A percentile compares a stretch with the other conserved stretches of the same genome.
Conservation (phyloP, 2,888 invertebrate genomes). For the Agriopis aurantiaria region DNA sequence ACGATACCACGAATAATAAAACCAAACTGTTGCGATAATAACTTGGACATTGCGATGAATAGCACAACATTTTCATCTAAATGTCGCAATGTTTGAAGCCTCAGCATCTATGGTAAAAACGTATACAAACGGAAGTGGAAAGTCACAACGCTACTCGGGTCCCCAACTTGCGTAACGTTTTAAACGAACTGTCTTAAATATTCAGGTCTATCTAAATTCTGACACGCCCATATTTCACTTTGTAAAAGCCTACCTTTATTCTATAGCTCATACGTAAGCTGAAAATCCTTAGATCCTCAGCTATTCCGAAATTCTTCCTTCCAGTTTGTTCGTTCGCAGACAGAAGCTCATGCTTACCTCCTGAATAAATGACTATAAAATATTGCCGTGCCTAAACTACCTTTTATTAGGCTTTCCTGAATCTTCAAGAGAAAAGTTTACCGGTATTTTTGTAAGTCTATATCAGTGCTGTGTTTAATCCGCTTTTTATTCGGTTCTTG, state of each 20-base stretch:
- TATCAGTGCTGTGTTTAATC: constrained; percentile 53
- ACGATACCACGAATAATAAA: too few relatives aligned
- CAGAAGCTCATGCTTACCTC: constrained; percentile 48
- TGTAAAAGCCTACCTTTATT: constrained; percentile 36
- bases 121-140: too few relatives aligned
- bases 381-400: constrained; percentile 51
- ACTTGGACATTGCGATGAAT: too few relatives aligned
- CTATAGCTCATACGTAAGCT: constrained; percentile 33
- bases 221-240: constrained; percentile 18
- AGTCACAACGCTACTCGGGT: not conserved
- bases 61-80: too few relatives aligned
- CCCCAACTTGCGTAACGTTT: not conserved
- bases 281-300: constrained; percentile 41
- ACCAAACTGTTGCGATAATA: too few relatives aligned
- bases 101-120: too few relatives aligned
- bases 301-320: constrained; percentile 45
- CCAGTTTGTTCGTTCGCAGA: constrained; percentile 36
- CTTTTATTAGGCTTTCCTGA: constrained; percentile 47
- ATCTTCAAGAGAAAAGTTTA: constrained; percentile 44
- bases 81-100: too few relatives aligned
- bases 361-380: constrained; percentile 54
- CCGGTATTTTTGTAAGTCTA: constrained; percentile 45
- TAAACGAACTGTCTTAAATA: not conserved
- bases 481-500: constrained; percentile 47
- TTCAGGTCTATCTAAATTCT: constrained; percentile 10